These are phyloP conservation scores for Anhinga rufa DNA, from an alignment of 2,113 vertebrate genomes.

Conservation along the genomic window DNA sequence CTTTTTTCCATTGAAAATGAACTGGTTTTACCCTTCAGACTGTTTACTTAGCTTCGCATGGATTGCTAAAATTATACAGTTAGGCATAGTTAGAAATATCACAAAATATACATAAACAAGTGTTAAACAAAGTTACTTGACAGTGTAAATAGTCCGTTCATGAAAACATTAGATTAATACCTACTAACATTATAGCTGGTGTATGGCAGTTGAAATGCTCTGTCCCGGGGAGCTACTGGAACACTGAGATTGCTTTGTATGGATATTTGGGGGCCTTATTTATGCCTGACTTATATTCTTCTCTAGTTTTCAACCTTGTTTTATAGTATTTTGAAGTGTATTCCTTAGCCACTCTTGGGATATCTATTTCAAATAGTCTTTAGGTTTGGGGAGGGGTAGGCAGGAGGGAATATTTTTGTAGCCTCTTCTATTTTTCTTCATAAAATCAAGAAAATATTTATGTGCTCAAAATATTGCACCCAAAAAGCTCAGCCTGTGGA, in stretches of 20 bases:
- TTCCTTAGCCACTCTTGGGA: neutral
- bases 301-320: neutral
- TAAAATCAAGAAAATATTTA: neutral
- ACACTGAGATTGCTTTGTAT: neutral
- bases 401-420: neutral
- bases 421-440: neutral
- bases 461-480: neutral
- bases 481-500: neutral
- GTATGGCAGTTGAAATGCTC: neutral
- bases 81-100: neutral
- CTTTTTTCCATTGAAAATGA: constrained; percentile 11
- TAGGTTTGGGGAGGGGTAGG: neutral
- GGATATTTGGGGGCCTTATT: neutral
- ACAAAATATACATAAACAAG: neutral
- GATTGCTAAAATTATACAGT: neutral
- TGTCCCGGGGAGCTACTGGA: neutral
- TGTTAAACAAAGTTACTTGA: neutral
- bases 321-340: neutral
- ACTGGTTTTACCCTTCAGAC: neutral
- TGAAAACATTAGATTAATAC: neutral
- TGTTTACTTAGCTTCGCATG: constrained; percentile 12
- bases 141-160: neutral
- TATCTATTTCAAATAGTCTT: neutral
- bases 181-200: neutral
- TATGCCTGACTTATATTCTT: neutral